Base-by-base conservation (phyloP, 1,140 invertebrate genomes). In the Aphis craccivora region DNA sequence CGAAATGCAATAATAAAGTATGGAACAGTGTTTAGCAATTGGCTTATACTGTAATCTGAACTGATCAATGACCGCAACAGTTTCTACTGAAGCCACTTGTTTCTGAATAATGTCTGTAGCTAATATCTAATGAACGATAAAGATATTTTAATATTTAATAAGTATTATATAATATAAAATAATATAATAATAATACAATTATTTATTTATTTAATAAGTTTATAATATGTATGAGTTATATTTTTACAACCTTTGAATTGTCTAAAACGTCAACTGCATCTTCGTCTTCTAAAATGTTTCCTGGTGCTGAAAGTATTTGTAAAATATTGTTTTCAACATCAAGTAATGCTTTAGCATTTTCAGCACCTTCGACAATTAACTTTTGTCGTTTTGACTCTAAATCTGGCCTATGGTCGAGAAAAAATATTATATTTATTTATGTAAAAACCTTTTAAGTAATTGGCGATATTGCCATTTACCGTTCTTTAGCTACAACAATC, bases 251-350 rank as follows among this genome's bases (percentile, higher is more conserved):
- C 95, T 99, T 99, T 0, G 98, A 99, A 2, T 97, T 98, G 94
- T 97, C 98, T 88, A 99, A 96, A 87, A 98, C 97, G 95, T 98
- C 96, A 94, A 99, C 98, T 3, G 98, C 98, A 7, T 96, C 97
- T 95, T 99, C 98, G 95, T 99, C 98, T 95, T 99, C 98, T 81
- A 99, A 96, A 95, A 99, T 99, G 95, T 98, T 98, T 11, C 98
- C 97, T 95, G 97, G 96, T 93, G 97, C 96, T 35, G 98, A 97
- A 88, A 99, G 95, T 1, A 98, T 98, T 95, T 97, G 96, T 37
- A 99, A 96, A 94, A 99, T 99, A 95, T 97, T 97, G 95, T 99
- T 97, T 96, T 99, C 98, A 94, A 98, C 97, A 95, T 98, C 96
- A 94, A 98, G 97, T 7, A 99, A 95, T 30, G 94, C 93, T 90